Base-by-base conservation (phyloP, 2,888 invertebrate genomes). In the Aphrophora alni region DNA sequence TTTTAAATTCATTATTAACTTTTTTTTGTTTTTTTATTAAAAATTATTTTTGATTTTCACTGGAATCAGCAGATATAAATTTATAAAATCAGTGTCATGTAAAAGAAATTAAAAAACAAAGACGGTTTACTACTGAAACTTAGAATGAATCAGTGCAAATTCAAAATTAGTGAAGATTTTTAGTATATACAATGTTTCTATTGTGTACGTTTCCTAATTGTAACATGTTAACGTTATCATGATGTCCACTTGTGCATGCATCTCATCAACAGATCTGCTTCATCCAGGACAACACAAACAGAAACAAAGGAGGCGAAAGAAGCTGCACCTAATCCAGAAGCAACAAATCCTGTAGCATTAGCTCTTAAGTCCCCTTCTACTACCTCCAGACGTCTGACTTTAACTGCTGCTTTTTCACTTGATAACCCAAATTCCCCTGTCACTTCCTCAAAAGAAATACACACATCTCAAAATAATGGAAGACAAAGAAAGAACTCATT, bases 391-490 rank as follows among this genome's bases (percentile, higher is more conserved):
- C 82, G 75, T 51, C 28, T 82, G 26, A 80, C 82, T 12, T 75
- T 82, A 26, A 79, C 82, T 28, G 80, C 82, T 71, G 80, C 80
- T 70, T 82, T 82, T 59, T 75, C 82, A 4, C 75, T 82, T 59
- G 82, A 82, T 5, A 68, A 71, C 70, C 28, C 78, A 21, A 75
- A 75, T 28, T 33, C 76, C 51, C 80, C 80, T 17, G 72, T 76
- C 17, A 80, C 71, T 24, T 71, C 81, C 25, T 81, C 81, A n/a
- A 78, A 44, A 72, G 70, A 38, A 59, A 21, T 75, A 25, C 74
- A 79, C 33, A 59, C 69, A 38, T 12, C 38, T 38, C 68, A 74
- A 59, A 77, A 69, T 21, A 71, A n/a, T 17, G 21, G n/a, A 68
- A 80, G 73, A 38, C 77, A 71, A 72, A 76, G 68, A 33, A 33